These are phyloP conservation scores for Tachina grossa DNA, from an alignment of 2,888 invertebrate species.

Conservation along the genomic window DNA sequence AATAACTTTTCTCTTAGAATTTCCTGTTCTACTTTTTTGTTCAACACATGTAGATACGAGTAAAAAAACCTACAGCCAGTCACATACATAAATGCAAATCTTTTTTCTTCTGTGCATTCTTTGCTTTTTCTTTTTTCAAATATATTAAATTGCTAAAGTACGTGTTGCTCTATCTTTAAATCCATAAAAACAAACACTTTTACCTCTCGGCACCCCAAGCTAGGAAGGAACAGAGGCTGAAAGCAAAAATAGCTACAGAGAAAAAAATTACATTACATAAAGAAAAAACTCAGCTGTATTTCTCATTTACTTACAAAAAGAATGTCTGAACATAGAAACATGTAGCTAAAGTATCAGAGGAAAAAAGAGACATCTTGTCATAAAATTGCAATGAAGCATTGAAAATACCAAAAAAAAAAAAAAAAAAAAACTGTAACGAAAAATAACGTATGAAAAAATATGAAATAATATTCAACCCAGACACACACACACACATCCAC, in stretches of 20 bases:
- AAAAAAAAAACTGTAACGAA: background rate
- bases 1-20: background rate
- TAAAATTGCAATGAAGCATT: constrained; percentile 58
- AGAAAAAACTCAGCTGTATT: constrained; percentile 28
- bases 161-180: constrained; percentile 61
- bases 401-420: constrained; percentile 20
- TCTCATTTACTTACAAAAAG: constrained; percentile 26
- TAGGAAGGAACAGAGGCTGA: background rate
- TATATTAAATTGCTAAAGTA: constrained; percentile 63
- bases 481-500: too few species aligned
- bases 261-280: constrained; percentile 40
- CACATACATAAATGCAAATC: constrained; percentile 18
- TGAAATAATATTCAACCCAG: background rate
- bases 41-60: background rate
- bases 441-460: constrained; percentile 15
- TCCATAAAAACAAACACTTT: constrained; percentile 46
- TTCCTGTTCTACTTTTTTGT: constrained; percentile 9
- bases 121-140: background rate
- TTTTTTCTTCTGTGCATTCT: background rate
- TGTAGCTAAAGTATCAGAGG: background rate
- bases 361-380: constrained; percentile 25
- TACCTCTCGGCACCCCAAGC: background rate
- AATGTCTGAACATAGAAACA: constrained; percentile 8
- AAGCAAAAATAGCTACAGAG: background rate
- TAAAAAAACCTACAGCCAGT: background rate